Base-by-base conservation (phyloP, 2,797 vertebrate species). In the Cheirogaleus major region DNA sequence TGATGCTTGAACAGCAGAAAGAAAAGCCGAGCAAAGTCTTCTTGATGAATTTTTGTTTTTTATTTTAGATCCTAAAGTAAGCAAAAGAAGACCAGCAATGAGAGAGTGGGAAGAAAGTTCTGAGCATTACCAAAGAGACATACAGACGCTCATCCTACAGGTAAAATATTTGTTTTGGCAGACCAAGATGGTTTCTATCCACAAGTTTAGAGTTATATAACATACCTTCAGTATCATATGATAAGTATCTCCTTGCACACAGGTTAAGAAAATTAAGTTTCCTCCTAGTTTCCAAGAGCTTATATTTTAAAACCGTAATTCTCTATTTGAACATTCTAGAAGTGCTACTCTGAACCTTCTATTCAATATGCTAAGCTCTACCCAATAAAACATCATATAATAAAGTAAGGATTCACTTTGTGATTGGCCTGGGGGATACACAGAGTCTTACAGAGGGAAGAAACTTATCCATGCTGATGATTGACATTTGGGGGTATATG, bases 141-240 rank as follows among this genome's bases (percentile, higher is more conserved):
- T 98, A 89, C 98, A 99, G 97, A 98, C 98, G 0, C 98, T 99
- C 69, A 93, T 99, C 59, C 98, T 99, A 5, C 99, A 99, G 99
- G 99, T 99, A 98, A 95, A 87, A 27, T 90, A 5, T 32, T 52
- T 80, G 25, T 95, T 6, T 59, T 75, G 85, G 65, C 8, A 6
- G 4, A 63, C 38, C n/a, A 30, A 25, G 0, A 0, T 38, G 38
- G 23, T 75, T 93, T 45, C 48, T 90, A 17, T 2, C 35, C n/a
- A n/a, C 4, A 10, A 52, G 17, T 38, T 85, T 43, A 73, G 41
- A 52, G 82, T 38, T 20, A n/a, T 72, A 0, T 45, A 43, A 32
- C n/a, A 38, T 18, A 25, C 22, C 18, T 52, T 90, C 25, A 9
- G 22, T 81, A 7, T 63, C 52, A 5, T 18, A 3, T 61, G 30